Evolutionary conservation across 2,113 vertebrate species (phyloP).

Genomic region (Lycaon pictus): DNA sequence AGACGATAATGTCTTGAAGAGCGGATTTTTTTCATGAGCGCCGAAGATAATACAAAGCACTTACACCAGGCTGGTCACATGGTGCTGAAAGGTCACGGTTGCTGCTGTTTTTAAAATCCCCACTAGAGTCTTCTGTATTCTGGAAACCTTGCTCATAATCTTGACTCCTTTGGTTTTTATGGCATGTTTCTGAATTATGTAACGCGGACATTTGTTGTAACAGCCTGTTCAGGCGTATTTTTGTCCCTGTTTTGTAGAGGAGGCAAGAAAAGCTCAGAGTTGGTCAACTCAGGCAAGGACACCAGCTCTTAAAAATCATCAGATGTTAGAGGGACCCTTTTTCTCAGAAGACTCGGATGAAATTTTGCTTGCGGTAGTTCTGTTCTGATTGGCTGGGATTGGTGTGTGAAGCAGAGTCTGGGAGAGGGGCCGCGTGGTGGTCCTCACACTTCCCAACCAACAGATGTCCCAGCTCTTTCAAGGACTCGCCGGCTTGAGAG

Average conservation of each 20-base stretch:
- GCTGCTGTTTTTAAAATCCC: not conserved
- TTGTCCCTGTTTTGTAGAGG: not conserved
- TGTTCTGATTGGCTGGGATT: not conserved
- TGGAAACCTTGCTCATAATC: not conserved
- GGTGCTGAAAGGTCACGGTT: not conserved
- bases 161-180: not conserved
- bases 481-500: not conserved
- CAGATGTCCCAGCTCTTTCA: not conserved
- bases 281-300: not conserved
- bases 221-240: rapidly evolving
- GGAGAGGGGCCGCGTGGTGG: not conserved
- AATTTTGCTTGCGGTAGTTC: not conserved
- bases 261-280: not conserved
- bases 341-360: not conserved
- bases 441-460: too few relatives aligned
- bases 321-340: not conserved
- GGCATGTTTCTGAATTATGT: not conserved
- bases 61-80: not conserved
- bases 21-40: too few relatives aligned
- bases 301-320: not conserved
- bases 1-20: not conserved
- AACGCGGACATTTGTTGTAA: not conserved
- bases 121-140: rapidly evolving
- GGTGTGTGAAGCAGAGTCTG: not conserved
- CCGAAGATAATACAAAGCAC: not conserved